Conservation (phyloP, 2,888 invertebrate genomes). For the Lochmaea capreae region DNA sequence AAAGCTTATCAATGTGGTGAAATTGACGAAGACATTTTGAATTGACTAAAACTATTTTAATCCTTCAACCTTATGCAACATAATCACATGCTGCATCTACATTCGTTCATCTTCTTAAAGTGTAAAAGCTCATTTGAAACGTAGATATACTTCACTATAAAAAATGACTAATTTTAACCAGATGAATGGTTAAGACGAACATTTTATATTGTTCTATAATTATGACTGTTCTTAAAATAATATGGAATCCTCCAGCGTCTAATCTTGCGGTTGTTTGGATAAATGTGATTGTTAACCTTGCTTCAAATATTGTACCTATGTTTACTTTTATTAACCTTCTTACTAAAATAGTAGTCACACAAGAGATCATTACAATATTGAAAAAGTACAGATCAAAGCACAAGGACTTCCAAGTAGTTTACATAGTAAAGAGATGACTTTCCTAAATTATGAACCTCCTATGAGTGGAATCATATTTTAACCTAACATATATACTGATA, state of each 20-base stretch:
- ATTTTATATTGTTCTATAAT: slow-evolving; percentile 5
- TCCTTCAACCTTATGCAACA: slow-evolving; percentile 33
- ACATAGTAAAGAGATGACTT: neutral
- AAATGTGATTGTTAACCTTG: neutral
- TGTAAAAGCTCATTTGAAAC: slow-evolving; percentile 5
- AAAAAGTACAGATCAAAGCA: neutral
- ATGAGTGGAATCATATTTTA: no score
- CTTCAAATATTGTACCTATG: slow-evolving; percentile 1
- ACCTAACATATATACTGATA: no score
- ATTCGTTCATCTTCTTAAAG: slow-evolving; percentile 19
- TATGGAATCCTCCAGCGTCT: neutral
- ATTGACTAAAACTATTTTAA: slow-evolving; percentile 25
- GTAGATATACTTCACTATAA: neutral
- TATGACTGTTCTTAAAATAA: slow-evolving; percentile 12
- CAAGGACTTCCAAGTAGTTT: neutral
- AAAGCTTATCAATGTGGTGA: neutral
- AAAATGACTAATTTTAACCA: neutral
- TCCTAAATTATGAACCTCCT: neutral
- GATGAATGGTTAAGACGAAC: neutral
- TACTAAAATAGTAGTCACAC: neutral
- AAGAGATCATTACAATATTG: neutral
- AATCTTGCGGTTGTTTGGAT: slow-evolving; percentile 1
- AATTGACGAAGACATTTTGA: neutral
- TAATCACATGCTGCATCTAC: slow-evolving; percentile 31
- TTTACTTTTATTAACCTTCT: neutral